Percentiles rank a stretch among this genome's conserved stretches.
Conservation (phyloP, 1,140 invertebrate species). For the Phocides pigmalion region DNA sequence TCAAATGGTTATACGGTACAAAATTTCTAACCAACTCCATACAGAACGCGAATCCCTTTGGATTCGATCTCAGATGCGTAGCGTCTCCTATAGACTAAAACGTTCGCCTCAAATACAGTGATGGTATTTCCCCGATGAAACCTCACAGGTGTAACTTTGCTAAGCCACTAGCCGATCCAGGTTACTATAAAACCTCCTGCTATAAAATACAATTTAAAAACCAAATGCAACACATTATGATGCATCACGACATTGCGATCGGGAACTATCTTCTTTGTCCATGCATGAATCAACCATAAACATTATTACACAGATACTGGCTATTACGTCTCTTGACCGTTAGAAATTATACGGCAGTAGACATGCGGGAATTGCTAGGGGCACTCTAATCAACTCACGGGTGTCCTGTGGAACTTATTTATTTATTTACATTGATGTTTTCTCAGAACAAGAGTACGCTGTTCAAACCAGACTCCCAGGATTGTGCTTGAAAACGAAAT, state of each 20-base stretch:
- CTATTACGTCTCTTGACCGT: conserved; percentile 31
- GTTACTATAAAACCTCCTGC: not conserved
- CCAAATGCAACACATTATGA: not conserved
- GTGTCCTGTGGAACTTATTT: conserved; percentile 39
- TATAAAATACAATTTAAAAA: not conserved
- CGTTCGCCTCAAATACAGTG: too few species aligned
- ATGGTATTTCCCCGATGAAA: too few species aligned
- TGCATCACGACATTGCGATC: not conserved
- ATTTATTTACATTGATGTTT: conserved; percentile 17
- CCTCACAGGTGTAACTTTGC: too few species aligned
- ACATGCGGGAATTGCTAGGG: not conserved
- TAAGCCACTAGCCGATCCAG: too few species aligned
- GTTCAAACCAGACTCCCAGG: not conserved
- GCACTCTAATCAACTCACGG: conserved; percentile 18
- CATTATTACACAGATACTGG: not conserved
- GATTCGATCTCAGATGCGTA: too few species aligned
- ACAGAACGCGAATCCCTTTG: too few species aligned
- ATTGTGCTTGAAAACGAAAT: too few species aligned
- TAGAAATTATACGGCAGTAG: conserved; percentile 41
- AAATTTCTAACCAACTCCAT: too few species aligned
- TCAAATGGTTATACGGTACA: too few species aligned
- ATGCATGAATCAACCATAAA: conserved; percentile 3
- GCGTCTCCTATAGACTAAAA: too few species aligned
- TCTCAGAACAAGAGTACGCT: not conserved
- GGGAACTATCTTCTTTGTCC: not conserved